phyloP scores from a whole-genome alignment of 2,113 vertebrate species.

The Petrocephalus microphthalmus region DNA sequence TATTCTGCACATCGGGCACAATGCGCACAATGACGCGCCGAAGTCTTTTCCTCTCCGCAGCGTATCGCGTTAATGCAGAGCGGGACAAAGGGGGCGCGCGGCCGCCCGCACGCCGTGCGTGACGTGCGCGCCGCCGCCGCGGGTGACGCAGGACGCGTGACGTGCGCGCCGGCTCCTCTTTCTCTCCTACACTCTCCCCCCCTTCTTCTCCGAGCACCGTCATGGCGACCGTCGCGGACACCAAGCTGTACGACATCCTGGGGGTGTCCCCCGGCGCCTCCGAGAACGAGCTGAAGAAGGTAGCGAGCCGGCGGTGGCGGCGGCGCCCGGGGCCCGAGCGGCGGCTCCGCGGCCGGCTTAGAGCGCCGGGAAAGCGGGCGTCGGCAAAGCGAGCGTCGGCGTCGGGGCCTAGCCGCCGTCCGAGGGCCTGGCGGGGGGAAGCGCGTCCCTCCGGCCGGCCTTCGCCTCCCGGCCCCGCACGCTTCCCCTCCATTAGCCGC shows the following conservation, averaged over 20 bases:
- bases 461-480: neutral
- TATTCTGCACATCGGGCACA: neutral
- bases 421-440: neutral
- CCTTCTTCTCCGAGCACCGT: conserved; percentile 53
- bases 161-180: conserved; percentile 20
- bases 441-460: neutral
- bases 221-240: conserved; percentile 87
- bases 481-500: neutral
- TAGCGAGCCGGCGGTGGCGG: conserved; percentile 30
- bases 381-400: neutral
- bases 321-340: neutral
- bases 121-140: neutral
- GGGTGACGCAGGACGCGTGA: conserved; percentile 4
- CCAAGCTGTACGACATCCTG: conserved; percentile 90
- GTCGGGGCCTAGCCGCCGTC: neutral
- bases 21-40: neutral
- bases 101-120: neutral
- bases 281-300: conserved; percentile 94
- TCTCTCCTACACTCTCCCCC: conserved; percentile 32
- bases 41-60: neutral
- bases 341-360: neutral
- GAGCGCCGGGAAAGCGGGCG: neutral
- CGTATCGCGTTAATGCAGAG: neutral
- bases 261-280: conserved; percentile 81
- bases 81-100: neutral